Conservation (phyloP, 2,888 invertebrate genomes). For the Rotaria socialis region DNA sequence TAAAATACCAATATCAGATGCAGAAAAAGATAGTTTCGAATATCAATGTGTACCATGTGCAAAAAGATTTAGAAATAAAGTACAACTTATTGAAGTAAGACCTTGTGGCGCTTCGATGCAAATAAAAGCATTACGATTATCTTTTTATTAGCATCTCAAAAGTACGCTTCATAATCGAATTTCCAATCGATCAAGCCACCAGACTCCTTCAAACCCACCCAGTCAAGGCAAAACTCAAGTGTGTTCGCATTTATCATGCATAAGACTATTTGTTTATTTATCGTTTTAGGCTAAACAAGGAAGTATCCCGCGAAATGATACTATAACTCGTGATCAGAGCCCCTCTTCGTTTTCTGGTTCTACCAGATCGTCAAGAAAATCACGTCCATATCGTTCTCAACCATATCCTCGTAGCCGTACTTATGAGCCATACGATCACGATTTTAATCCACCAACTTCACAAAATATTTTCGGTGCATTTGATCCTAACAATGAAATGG, state of each 20-base stretch:
- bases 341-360: background rate
- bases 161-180: background rate
- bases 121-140: background rate
- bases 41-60: background rate
- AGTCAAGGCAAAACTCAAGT: background rate
- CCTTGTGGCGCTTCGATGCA: too few relatives aligned
- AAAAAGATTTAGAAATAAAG: background rate
- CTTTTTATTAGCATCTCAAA: background rate
- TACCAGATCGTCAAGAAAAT: background rate
- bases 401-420: background rate
- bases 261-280: background rate
- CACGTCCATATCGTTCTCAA: background rate
- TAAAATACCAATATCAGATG: background rate
- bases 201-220: too few relatives aligned
- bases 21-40: background rate
- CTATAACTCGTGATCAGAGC: background rate
- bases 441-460: background rate
- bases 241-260: background rate
- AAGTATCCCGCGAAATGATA: too few relatives aligned
- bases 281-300: too few relatives aligned
- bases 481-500: background rate
- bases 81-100: background rate
- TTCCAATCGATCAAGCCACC: background rate
- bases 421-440: background rate
- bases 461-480: background rate